phyloP scores from a whole-genome alignment of 2,797 vertebrate genomes.

The Selene dorsalis region DNA sequence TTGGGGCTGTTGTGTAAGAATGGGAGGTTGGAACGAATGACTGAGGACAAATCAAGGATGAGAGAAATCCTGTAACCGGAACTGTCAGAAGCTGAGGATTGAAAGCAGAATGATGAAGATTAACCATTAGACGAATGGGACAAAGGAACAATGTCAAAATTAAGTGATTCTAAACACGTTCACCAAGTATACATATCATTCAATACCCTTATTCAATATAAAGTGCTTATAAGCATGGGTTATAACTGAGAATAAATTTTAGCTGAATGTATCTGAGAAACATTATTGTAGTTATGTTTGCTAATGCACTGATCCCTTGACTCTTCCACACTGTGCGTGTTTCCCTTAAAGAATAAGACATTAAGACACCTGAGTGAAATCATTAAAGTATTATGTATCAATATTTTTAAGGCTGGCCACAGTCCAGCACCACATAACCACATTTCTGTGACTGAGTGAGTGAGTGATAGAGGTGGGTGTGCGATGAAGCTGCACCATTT shows the following conservation, averaged over 20 bases:
- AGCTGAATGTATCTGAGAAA: constrained; percentile 7
- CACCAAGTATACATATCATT: constrained; percentile 9
- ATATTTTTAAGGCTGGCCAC: background rate
- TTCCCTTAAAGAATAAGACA: background rate
- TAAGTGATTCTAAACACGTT: constrained; percentile 27
- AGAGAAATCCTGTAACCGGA: constrained; percentile 52
- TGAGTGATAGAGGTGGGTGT: no score
- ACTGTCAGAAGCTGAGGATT: constrained; percentile 32
- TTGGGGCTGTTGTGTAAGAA: constrained; percentile 17
- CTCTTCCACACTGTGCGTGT: no score
- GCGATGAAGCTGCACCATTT: no score
- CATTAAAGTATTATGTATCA: background rate
- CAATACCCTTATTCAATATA: constrained; percentile 27
- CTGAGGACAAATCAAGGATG: constrained; percentile 44
- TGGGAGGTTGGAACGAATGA: constrained; percentile 26
- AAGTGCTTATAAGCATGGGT: constrained; percentile 1
- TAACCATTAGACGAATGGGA: constrained; percentile 28
- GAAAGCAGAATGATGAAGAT: constrained; percentile 49
- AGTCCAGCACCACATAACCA: no score
- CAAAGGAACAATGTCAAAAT: constrained; percentile 16
- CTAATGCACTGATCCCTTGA: background rate
- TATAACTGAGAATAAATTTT: background rate
- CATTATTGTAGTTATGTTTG: constrained; percentile 1
- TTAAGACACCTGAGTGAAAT: background rate
- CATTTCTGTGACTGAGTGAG: no score